Percentiles rank a stretch among this genome's conserved stretches.
Conservation (phyloP, 2,888 invertebrate genomes). For the Melangyna quadrimaculata region DNA sequence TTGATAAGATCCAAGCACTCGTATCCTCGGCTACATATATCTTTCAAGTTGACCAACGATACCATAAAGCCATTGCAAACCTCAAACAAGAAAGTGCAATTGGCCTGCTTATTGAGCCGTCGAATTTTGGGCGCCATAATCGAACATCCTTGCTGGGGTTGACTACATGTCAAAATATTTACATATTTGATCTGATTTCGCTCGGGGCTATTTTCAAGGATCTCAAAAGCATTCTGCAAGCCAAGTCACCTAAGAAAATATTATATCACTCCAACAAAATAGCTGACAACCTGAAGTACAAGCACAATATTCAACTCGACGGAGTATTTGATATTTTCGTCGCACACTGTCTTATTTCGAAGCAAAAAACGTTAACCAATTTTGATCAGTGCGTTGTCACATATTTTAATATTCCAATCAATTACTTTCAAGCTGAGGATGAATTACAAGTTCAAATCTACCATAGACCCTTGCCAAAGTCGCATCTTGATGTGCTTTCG, state of each 20-base stretch:
- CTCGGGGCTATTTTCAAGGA: constrained; percentile 75
- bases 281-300: constrained; percentile 74
- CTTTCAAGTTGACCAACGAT: constrained; percentile 74
- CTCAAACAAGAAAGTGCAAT: constrained; percentile 73
- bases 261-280: constrained; percentile 74
- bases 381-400: constrained; percentile 71
- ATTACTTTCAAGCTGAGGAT: constrained; percentile 69
- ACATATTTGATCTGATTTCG: constrained; percentile 75
- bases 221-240: constrained; percentile 73
- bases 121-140: constrained; percentile 73
- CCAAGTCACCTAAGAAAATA: constrained; percentile 74
- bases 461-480: constrained; percentile 72
- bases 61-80: constrained; percentile 75
- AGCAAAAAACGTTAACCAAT: constrained; percentile 60
- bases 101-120: constrained; percentile 73
- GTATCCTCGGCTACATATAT: constrained; percentile 70
- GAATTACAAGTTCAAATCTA: constrained; percentile 29
- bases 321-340: constrained; percentile 76
- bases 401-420: constrained; percentile 72
- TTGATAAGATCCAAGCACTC: constrained; percentile 39
- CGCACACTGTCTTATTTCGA: constrained; percentile 73
- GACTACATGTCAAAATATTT: constrained; percentile 73
- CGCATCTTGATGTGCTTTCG: constrained; percentile 64
- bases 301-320: constrained; percentile 72
- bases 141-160: constrained; percentile 73